A percentile compares a stretch with the other conserved stretches of the same genome.
Evolutionary conservation across 2,797 vertebrate genomes (phyloP).

Genomic region (Urocyon cinereoargenteus): DNA sequence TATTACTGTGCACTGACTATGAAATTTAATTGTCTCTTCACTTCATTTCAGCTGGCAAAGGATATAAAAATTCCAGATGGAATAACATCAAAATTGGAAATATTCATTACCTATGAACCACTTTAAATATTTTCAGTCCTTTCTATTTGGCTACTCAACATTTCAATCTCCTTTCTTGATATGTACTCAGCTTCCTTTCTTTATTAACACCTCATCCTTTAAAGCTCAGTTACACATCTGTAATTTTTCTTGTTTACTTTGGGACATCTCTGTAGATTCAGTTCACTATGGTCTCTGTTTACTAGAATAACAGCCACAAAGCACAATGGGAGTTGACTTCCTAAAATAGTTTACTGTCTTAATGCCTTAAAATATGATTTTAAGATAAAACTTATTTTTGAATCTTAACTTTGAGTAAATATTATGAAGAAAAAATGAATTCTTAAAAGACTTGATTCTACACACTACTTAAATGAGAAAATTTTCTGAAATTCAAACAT

Average conservation of each 20-base stretch:
- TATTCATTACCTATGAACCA: background rate
- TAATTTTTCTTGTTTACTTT: constrained; percentile 39
- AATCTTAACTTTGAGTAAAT: constrained; percentile 79
- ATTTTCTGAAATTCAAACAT: constrained; percentile 76
- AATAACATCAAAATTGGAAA: constrained; percentile 14
- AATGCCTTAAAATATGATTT: constrained; percentile 70
- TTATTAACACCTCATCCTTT: constrained; percentile 63
- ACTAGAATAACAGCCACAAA: constrained; percentile 65
- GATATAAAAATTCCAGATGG: background rate
- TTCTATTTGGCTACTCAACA: background rate
- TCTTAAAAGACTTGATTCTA: constrained; percentile 76
- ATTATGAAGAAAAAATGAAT: constrained; percentile 68
- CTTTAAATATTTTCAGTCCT: constrained; percentile 56
- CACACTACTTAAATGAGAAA: constrained; percentile 74
- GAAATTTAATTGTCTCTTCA: constrained; percentile 31
- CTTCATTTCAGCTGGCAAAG: constrained; percentile 40
- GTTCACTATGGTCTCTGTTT: constrained; percentile 38
- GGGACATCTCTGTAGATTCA: constrained; percentile 17
- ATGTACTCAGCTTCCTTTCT: constrained; percentile 52
- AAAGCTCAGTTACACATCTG: constrained; percentile 65
- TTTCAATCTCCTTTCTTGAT: constrained; percentile 17
- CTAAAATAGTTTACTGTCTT: constrained; percentile 61
- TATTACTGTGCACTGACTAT: constrained; percentile 28
- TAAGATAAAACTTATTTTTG: constrained; percentile 75
- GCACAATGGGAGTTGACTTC: constrained; percentile 59